phyloP scores from a whole-genome alignment of 2,888 invertebrate genomes.

The Mythimna vitellina region DNA sequence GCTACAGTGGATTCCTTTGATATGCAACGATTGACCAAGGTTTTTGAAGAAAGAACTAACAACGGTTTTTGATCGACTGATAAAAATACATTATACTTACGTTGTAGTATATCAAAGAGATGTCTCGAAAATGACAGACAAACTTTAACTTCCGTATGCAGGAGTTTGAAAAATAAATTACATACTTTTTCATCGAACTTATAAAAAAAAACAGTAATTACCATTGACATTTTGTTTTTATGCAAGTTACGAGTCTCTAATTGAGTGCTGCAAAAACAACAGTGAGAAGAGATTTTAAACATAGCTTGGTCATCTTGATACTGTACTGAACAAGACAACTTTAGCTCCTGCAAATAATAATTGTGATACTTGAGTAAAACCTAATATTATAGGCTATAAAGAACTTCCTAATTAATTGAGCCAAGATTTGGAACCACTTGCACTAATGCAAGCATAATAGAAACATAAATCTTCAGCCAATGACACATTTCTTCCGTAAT shows the following conservation, averaged over 20 bases:
- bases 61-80: not conserved
- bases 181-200: not conserved
- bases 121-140: not conserved
- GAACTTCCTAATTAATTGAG: not conserved
- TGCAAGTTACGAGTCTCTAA: not conserved
- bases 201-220: not conserved
- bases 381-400: not conserved
- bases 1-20: slow-evolving; percentile 28
- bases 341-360: not conserved
- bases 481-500: not conserved
- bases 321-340: not conserved
- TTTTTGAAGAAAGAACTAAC: slow-evolving; percentile 22
- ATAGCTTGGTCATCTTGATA: not conserved
- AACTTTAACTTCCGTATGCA: not conserved
- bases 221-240: slow-evolving; percentile 14
- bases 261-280: not conserved
- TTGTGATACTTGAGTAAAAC: not conserved
- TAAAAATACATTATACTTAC: not conserved
- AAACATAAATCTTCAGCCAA: not conserved
- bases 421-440: not conserved
- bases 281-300: not conserved
- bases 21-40: slow-evolving; percentile 3
- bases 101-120: not conserved
- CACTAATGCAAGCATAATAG: not conserved
- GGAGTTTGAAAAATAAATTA: not conserved